Evolutionary conservation across 2,888 invertebrate species (phyloP).

Genomic region (Falcaria lacertinaria): DNA sequence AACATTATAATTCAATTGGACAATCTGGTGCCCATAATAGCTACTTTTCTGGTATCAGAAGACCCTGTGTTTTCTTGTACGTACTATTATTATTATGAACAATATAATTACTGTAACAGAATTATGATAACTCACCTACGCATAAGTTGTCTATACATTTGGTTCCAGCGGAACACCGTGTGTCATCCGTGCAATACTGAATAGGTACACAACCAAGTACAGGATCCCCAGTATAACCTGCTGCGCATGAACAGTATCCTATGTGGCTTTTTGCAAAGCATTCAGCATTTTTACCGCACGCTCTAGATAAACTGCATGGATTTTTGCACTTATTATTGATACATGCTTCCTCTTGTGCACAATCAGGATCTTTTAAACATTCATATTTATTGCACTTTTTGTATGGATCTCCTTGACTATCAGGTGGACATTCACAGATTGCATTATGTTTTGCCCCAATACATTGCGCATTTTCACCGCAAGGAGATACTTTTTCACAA

Average conservation of each 20-base stretch:
- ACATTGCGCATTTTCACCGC: conserved; percentile 89
- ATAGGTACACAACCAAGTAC: conserved; percentile 90
- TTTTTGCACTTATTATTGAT: conserved; percentile 89
- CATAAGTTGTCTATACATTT: conserved; percentile 91
- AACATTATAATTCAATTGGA: too few species aligned
- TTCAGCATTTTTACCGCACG: conserved; percentile 89
- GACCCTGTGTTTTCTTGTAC: too few species aligned
- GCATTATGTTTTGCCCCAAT: conserved; percentile 83
- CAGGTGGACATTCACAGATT: conserved; percentile 86
- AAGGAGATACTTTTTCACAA: conserved; percentile 82
- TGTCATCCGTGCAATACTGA: conserved; percentile 89
- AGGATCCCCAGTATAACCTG: conserved; percentile 92
- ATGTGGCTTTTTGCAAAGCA: conserved; percentile 89
- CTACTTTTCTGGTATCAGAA: too few species aligned
- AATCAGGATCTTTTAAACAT: conserved; percentile 89
- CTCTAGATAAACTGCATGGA: conserved; percentile 89
- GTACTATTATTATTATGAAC: neutral
- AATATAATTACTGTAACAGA: conserved; percentile 2
- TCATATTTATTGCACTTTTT: conserved; percentile 86
- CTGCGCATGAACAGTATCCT: conserved; percentile 89
- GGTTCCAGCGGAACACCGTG: conserved; percentile 90
- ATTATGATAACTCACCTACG: conserved; percentile 74
- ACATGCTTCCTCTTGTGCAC: conserved; percentile 85
- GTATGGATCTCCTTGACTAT: conserved; percentile 87
- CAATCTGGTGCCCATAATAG: too few species aligned